phyloP scores from a whole-genome alignment of 1,140 invertebrate genomes.

The Rhopalosiphum padi region DNA sequence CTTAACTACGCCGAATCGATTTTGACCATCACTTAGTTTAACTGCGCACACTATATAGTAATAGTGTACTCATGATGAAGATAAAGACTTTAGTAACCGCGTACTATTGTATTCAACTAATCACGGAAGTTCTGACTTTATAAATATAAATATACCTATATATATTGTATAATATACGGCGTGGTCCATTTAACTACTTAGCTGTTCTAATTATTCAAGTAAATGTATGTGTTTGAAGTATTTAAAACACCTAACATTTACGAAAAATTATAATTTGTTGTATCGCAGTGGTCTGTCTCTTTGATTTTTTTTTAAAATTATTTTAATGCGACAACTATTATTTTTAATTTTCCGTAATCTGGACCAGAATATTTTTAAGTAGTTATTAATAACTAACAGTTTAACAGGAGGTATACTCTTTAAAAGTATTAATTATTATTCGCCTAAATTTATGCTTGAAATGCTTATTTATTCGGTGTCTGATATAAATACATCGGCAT shows the following conservation, averaged over 20 bases:
- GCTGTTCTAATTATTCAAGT: background rate
- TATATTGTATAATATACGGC: background rate
- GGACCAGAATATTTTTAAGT: background rate
- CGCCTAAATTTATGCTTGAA: no score
- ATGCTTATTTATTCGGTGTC: no score
- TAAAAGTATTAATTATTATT: no score
- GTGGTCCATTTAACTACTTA: background rate
- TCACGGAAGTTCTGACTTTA: background rate
- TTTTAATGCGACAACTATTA: background rate
- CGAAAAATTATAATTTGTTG: background rate
- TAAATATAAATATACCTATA: background rate
- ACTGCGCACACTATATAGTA: background rate
- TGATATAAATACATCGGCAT: no score
- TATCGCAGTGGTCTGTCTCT: background rate
- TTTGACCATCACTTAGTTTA: background rate
- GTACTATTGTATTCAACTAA: background rate
- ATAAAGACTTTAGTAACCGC: background rate
- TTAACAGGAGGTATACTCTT: no score
- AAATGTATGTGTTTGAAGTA: background rate
- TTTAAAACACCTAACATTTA: no score
- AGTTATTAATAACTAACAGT: background rate
- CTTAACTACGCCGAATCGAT: background rate
- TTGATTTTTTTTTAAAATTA: background rate
- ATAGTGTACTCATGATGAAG: background rate
- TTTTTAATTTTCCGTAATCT: background rate